Evolutionary conservation across 2,113 vertebrate species (phyloP).

Genomic region (Hemicordylus capensis): DNA sequence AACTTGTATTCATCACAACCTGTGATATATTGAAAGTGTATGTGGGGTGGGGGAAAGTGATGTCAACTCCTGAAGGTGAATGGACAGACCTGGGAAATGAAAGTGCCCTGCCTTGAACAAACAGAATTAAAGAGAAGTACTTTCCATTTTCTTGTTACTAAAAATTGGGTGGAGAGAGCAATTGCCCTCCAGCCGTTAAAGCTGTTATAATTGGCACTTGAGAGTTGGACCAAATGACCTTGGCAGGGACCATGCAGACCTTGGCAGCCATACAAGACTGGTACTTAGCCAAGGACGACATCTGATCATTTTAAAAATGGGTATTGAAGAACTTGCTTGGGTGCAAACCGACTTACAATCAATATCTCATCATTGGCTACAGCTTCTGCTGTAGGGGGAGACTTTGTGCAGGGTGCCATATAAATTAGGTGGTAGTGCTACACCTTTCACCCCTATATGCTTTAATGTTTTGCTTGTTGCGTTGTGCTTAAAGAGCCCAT

Average conservation of each 20-base stretch:
- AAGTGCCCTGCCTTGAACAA: constrained; percentile 3
- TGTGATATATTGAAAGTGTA: neutral
- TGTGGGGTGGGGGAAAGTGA: neutral
- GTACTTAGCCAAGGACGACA: neutral
- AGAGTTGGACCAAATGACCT: constrained; percentile 23
- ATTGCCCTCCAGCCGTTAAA: constrained; percentile 21
- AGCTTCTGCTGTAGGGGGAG: neutral
- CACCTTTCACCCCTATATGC: neutral
- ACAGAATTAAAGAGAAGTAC: constrained; percentile 25
- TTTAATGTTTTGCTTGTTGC: neutral
- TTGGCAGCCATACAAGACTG: constrained; percentile 8
- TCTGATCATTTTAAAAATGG: constrained; percentile 9
- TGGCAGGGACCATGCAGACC: constrained; percentile 3
- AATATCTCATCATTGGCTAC: constrained; percentile 12
- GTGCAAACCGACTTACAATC: constrained; percentile 1
- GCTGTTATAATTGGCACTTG: constrained; percentile 20
- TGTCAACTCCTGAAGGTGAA: neutral
- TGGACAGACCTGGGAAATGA: neutral
- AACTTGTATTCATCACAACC: neutral
- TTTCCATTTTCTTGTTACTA: constrained; percentile 36
- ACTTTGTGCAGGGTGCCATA: neutral
- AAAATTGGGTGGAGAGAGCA: constrained; percentile 37
- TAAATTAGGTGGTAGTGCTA: neutral
- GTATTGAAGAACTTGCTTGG: neutral
- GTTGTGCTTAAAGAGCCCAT: neutral